phyloP scores from a whole-genome alignment of 2,888 invertebrate genomes.

The Sarcophaga caerulescens region DNA sequence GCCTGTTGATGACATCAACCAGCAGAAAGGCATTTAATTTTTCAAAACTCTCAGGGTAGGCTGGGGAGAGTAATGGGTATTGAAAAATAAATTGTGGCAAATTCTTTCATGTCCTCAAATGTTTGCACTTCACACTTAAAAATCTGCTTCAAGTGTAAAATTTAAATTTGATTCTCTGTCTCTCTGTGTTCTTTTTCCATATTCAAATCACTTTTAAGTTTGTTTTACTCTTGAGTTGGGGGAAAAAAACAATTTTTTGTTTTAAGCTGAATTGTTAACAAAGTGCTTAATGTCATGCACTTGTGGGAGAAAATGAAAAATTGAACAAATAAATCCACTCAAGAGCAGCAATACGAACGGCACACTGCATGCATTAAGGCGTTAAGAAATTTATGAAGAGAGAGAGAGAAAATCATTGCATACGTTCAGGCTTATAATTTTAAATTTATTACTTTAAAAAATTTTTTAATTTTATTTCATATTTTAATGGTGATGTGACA shows the following conservation, averaged over 20 bases:
- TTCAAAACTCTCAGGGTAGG: neutral
- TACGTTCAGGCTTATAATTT: neutral
- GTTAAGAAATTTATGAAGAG: neutral
- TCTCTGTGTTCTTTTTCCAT: neutral
- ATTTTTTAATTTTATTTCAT: too few relatives aligned
- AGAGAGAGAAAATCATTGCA: neutral
- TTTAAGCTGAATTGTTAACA: slow-evolving; percentile 42
- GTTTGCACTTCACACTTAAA: neutral
- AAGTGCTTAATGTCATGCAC: slow-evolving; percentile 50
- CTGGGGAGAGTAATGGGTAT: neutral
- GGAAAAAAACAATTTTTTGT: neutral
- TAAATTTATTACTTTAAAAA: neutral
- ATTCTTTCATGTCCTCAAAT: neutral
- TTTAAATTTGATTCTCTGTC: neutral
- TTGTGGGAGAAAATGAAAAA: slow-evolving; percentile 23
- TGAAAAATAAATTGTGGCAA: slow-evolving; percentile 1
- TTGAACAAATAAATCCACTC: slow-evolving; percentile 32
- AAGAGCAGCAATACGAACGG: neutral
- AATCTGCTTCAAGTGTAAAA: slow-evolving; percentile 1
- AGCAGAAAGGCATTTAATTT: slow-evolving; percentile 26
- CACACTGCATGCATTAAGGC: neutral
- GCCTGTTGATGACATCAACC: slow-evolving; percentile 49
- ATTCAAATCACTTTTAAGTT: slow-evolving; percentile 23
- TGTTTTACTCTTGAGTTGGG: neutral
- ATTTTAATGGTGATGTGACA: too few relatives aligned